These are phyloP conservation scores for Dyspetes luteomarginatus DNA, from an alignment of 2,888 invertebrate genomes.

Conservation along the genomic window DNA sequence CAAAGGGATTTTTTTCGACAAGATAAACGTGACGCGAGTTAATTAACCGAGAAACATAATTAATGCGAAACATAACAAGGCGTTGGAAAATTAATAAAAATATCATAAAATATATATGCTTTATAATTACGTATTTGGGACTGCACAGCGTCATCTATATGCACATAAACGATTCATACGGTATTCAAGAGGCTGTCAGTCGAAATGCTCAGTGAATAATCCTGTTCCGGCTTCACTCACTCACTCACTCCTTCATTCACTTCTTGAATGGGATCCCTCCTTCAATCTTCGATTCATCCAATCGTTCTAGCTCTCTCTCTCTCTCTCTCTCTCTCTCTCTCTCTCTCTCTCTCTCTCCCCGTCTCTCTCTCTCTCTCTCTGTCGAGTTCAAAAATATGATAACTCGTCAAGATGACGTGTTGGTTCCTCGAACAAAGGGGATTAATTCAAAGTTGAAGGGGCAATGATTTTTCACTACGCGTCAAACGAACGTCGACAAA, in stretches of 20 bases:
- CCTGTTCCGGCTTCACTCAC: neutral
- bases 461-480: neutral
- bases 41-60: neutral
- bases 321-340: neutral
- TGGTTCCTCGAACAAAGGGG: neutral
- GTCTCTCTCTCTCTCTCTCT: neutral
- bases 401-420: conserved; percentile 7
- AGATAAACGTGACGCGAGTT: no score
- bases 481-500: neutral
- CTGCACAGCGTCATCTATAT: no score
- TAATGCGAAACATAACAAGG: neutral
- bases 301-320: neutral
- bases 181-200: neutral
- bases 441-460: neutral
- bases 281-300: conserved; percentile 2
- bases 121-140: neutral
- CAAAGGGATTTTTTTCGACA: no score
- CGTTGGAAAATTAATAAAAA: neutral
- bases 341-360: no score
- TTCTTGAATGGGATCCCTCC: neutral
- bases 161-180: neutral
- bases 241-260: neutral
- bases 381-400: conserved; percentile 13
- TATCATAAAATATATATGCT: neutral
- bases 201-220: neutral